Evolutionary conservation across 2,888 invertebrate species (phyloP), one percentile per base, ranked within the genome.

Genomic region (Gerosis bhagava): DNA sequence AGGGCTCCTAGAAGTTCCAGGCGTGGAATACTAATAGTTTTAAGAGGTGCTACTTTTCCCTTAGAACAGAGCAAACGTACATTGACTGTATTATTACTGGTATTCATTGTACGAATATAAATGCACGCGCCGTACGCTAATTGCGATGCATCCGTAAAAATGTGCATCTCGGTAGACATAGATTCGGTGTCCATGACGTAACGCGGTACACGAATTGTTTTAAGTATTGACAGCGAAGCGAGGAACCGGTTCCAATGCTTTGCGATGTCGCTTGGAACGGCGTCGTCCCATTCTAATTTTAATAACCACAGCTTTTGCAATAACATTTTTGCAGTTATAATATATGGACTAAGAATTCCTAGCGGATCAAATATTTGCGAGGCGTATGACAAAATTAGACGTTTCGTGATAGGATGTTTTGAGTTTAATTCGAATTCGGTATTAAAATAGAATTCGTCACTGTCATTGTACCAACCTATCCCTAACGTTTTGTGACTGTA

Each of bases 1-100:
- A 16, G n/a, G 4, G 36, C 34, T 3, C 34, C 34, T 13, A 13
- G n/a, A 15, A 31, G 15, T 15, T 31, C 29, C n/a, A 31, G 13
- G 3, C 29, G 13, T n/a, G 29, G 29, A 5, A 59, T 56, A n/a
- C 55, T 59, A 1, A 31, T 29, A 7, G 52, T 29, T 29, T 53
- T 57, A 0, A 59, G n/a, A 2, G 57, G 57, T 6, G 58, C 49
- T 4, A 61, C 57, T 21, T 54, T 44, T 65, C 53, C 64, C 16
- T 50, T 50, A 63, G 15, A 47, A 56, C 5, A 61, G 2, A 22
- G 17, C 12, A 47, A 35, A 5, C 35, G 25, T 2, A 50, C 24
- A 1, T 19, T 22, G 2, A 21, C 34, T 7, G 37, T 35, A 12
- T 5, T 4, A 22, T 17, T 21, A 24, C 19, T 49, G 17, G 36